Percentiles rank a stretch among this genome's conserved stretches.
Conservation (phyloP, 2,888 invertebrate species). For the Aporophyla lueneburgensis region DNA sequence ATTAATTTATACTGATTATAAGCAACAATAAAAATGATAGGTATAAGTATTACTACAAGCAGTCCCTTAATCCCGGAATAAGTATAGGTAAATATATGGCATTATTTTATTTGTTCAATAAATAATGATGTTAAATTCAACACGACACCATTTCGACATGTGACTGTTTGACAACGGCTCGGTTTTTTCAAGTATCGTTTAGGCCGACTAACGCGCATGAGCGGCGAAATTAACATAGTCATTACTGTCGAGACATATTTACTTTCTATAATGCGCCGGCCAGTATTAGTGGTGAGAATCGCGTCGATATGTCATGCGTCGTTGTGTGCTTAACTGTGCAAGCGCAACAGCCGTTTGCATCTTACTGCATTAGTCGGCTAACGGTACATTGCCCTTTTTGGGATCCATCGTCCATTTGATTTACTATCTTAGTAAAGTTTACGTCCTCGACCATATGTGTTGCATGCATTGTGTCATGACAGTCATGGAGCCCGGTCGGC, state of each 20-base stretch:
- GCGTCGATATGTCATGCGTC: constrained; percentile 74
- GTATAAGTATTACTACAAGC: neutral
- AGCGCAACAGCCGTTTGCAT: constrained; percentile 78
- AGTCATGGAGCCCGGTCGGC: constrained; percentile 23
- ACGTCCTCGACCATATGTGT: constrained; percentile 63
- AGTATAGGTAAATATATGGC: neutral
- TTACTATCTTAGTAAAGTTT: constrained; percentile 68
- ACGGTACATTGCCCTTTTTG: constrained; percentile 82
- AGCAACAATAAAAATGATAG: neutral
- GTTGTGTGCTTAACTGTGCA: constrained; percentile 78
- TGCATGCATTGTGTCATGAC: constrained; percentile 51
- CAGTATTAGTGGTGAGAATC: constrained; percentile 68
- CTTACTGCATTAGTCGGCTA: constrained; percentile 78
- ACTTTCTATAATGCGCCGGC: constrained; percentile 73
- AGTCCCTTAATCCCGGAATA: neutral
- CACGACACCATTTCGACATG: constrained; percentile 36
- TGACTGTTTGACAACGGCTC: constrained; percentile 58
- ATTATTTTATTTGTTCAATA: constrained; percentile 4
- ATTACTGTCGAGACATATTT: constrained; percentile 75
- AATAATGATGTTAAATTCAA: constrained; percentile 9
- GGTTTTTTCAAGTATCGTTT: constrained; percentile 68
- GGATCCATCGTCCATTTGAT: constrained; percentile 75
- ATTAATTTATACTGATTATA: neutral
- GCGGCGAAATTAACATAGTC: constrained; percentile 73
- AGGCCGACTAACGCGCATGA: constrained; percentile 65